Base-by-base conservation (phyloP, 2,113 vertebrate species). In the Eolophus roseicapilla region DNA sequence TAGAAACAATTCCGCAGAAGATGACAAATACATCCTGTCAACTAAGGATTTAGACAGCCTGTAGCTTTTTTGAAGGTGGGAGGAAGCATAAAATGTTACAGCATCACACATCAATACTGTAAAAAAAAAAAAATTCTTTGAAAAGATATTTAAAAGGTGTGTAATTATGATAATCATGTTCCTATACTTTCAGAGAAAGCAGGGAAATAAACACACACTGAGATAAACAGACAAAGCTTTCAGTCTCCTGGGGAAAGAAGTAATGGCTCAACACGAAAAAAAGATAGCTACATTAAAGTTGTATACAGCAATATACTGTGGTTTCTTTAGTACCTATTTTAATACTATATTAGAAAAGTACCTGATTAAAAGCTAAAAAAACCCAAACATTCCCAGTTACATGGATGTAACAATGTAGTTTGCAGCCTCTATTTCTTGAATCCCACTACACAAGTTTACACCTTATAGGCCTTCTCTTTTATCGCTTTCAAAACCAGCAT, bases 171-270 rank as follows among this genome's bases (percentile, higher is more conserved):
- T 63, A 90, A 90, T 77, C 4, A 2, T 60, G 70, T 92, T 95
- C 86, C 71, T 90, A 77, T 39, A 59, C 53, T 92, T 81, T 71
- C 53, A 82, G 63, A 77, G 73, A 86, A 82, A 80, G 63, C 35
- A 68, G 46, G 85, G 71, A 94, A 94, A 96, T 92, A 95, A 92
- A 88, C 64, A 93, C 17, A 41, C 21, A 55, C 14, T 29, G 78
- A 84, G 77, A 70, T 70, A 85, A 94, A 94, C 46, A 90, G 25
- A 7, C 44, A 78, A 78, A 60, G 16, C 37, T 46, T 78, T 60
- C 46, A 68, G 64, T 70, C 79, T 82, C 94, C 39, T 50, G 50
- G 17, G 76, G 7, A 79, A 93, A 88, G 67, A 77, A 37, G 17
- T 62, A 88, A 88, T 65, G 29, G 64, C 52, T 91, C 20, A 90